Evolutionary conservation across 2,113 vertebrate genomes (phyloP), one percentile per base, ranked within the genome.

Genomic region (Siniperca knerii): DNA sequence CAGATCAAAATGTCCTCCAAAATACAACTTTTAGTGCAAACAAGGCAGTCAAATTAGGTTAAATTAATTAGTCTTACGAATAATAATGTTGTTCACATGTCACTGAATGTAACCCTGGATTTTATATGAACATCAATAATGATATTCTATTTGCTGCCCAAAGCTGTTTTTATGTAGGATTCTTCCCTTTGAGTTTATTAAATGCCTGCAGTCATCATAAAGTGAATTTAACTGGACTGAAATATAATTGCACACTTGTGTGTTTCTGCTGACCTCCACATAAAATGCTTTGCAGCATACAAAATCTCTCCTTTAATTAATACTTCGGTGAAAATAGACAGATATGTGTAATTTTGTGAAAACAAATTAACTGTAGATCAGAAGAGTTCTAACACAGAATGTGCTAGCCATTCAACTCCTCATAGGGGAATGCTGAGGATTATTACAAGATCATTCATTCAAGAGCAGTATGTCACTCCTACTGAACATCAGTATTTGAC

Each of bases 221-320:
- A 75, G 37, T 72, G 4, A 42, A 81, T 54, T 40, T n/a, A n/a
- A 73, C 44, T 37, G 44, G 67, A 73, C 48, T 55, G 37, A 60
- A 74, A 42, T 44, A 5, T 46, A 74, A 48, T 37, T 67, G 9
- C 25, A 73, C 37, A 52, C 11, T 33, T 5, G 5, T 74, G 37
- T 74, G 60, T 40, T 66, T 66, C 57, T 35, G 35, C 48, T 73
- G 21, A 65, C n/a, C 0, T 1, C 61, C 60, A 55, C 50, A 35
- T 35, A 35, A 75, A 58, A 54, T 3, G 15, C 12, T 60, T 35
- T 25, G 6, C 35, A 25, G 44, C 10, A 58, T 60, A 46, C 21
- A 16, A 18, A n/a, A 42, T 74, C 33, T 42, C 2, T 12, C 42
- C 23, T 48, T 67, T 66, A 12, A 57, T 57, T 66, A 46, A 44